phyloP scores from a whole-genome alignment of 2,888 invertebrate genomes.

The Drosophila mayaguana region DNA sequence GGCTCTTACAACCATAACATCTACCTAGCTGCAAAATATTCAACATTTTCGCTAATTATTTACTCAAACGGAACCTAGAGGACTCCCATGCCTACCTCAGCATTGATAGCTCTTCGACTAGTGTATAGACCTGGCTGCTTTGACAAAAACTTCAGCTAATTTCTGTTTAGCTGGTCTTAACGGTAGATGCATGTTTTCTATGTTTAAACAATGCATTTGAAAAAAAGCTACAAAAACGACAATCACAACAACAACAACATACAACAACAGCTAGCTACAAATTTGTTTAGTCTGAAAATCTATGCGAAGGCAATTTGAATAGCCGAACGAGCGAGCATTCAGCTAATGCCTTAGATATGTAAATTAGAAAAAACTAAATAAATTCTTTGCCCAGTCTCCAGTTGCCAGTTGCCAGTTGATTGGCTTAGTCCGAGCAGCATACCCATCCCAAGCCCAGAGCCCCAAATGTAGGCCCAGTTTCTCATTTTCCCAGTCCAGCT shows the following conservation, averaged over 20 bases:
- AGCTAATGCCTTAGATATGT: constrained; percentile 77
- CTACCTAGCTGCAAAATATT: not conserved
- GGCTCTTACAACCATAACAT: not conserved
- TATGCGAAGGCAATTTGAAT: constrained; percentile 71
- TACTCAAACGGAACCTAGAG: not conserved
- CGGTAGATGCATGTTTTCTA: constrained; percentile 64
- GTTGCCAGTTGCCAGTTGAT: constrained; percentile 61
- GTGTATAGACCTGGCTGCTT: constrained; percentile 18
- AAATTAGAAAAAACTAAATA: constrained; percentile 62
- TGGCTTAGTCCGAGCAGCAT: constrained; percentile 44
- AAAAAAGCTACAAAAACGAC: constrained; percentile 36
- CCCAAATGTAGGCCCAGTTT: not conserved
- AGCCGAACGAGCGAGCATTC: constrained; percentile 61
- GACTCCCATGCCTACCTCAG: not conserved
- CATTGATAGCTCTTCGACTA: not conserved
- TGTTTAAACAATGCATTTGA: constrained; percentile 64
- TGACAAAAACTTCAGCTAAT: constrained; percentile 7
- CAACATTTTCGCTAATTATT: not conserved
- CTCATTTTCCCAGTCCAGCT: constrained; percentile 11
- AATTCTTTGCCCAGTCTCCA: constrained; percentile 52
- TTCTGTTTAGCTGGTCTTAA: constrained; percentile 44
- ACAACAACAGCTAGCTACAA: constrained; percentile 26
- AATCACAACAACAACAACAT: constrained; percentile 23
- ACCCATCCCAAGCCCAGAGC: not conserved
- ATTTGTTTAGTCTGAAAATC: constrained; percentile 66